A percentile compares a stretch with the other conserved stretches of the same genome.
These are phyloP conservation scores for Plectropomus leopardus DNA, from an alignment of 2,113 vertebrate species.

Conservation along the genomic window DNA sequence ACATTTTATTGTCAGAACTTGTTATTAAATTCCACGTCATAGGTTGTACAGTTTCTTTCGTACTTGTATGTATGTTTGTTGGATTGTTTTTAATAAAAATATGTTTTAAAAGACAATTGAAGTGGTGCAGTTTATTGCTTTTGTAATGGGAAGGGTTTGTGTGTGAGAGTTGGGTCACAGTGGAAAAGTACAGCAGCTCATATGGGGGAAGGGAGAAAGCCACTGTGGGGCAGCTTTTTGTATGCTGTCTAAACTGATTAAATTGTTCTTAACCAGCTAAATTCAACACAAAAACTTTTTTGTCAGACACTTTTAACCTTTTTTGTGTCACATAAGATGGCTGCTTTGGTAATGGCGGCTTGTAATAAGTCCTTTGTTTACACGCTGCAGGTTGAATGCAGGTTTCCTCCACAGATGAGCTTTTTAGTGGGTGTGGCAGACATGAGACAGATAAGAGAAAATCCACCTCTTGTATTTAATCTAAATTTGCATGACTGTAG, in stretches of 20 bases:
- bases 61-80: constrained; percentile 52
- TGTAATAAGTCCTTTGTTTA: constrained; percentile 17
- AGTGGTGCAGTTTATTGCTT: not conserved
- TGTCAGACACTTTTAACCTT: not conserved
- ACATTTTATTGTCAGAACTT: constrained; percentile 42
- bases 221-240: not conserved
- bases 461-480: not conserved
- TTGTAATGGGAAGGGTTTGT: too few species aligned
- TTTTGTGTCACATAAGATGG: not conserved
- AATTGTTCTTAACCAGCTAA: too few species aligned
- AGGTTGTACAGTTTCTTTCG: constrained; percentile 79
- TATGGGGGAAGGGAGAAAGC: not conserved
- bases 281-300: not conserved
- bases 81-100: constrained; percentile 79
- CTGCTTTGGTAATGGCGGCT: not conserved
- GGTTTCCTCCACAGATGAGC: not conserved
- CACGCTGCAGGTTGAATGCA: not conserved
- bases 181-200: constrained; percentile 32
- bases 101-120: constrained; percentile 37
- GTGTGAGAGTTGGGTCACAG: not conserved
- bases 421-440: constrained; percentile 39
- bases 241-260: not conserved
- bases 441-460: too few species aligned
- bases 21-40: constrained; percentile 28
- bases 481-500: not conserved